phyloP scores from a whole-genome alignment of 2,797 vertebrate genomes.

The Hephaestus fuliginosus region DNA sequence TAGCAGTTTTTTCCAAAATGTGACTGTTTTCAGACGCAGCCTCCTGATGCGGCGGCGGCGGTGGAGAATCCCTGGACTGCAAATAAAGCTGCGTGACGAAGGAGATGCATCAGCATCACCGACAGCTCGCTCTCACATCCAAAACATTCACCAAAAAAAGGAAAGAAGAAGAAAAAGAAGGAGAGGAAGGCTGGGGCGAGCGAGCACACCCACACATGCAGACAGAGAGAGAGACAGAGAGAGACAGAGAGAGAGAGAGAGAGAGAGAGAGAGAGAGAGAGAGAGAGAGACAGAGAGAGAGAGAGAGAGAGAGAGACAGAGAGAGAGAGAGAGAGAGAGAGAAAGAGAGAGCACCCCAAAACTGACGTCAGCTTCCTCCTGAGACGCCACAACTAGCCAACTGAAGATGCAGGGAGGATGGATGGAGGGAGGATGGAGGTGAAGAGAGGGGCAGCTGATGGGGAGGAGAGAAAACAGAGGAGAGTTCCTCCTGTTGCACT shows the following conservation, averaged over 20 bases:
- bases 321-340: too few relatives aligned
- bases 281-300: conserved; percentile 42
- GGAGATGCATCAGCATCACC: conserved; percentile 43
- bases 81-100: conserved; percentile 68
- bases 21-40: background rate
- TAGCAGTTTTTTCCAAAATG: background rate
- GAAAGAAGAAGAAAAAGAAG: background rate
- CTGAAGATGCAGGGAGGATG: conserved; percentile 14
- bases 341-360: conserved; percentile 47
- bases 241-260: background rate
- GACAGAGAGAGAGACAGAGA: conserved; percentile 28
- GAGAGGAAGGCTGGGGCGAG: conserved; percentile 33
- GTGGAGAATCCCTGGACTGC: conserved; percentile 61
- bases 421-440: conserved; percentile 2
- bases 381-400: conserved; percentile 15
- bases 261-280: background rate
- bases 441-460: conserved; percentile 18
- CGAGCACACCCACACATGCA: conserved; percentile 70
- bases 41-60: conserved; percentile 10
- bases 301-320: background rate
- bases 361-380: conserved; percentile 67
- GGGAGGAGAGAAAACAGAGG: conserved; percentile 3
- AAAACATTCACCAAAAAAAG: conserved; percentile 24
- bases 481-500: conserved; percentile 65
- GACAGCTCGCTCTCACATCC: conserved; percentile 23